Conservation (phyloP, 2,113 vertebrate genomes). For the Phocoena sinus region DNA sequence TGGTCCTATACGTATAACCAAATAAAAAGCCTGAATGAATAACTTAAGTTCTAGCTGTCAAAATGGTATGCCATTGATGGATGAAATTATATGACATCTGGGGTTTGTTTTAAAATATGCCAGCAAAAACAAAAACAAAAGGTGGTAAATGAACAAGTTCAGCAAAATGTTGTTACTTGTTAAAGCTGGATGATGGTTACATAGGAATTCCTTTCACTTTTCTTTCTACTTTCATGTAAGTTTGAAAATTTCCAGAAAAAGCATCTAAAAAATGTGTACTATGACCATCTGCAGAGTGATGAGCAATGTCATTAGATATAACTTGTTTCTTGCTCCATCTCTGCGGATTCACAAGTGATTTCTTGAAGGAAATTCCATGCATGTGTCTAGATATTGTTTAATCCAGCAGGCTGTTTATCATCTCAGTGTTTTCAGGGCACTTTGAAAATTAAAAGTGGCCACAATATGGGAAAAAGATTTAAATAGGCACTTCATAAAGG, state of each 20-base stretch:
- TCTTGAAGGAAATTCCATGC: not conserved
- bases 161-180: not conserved
- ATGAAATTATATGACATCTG: not conserved
- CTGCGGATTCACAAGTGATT: not conserved
- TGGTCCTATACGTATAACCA: not conserved
- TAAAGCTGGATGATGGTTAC: not conserved
- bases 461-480: not conserved
- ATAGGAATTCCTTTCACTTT: not conserved
- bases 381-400: not conserved
- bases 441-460: not conserved
- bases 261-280: not conserved
- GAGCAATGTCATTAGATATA: rapidly evolving
- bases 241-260: not conserved
- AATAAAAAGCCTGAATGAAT: not conserved
- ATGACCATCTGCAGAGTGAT: not conserved
- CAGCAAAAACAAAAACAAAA: not conserved
- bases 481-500: not conserved
- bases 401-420: not conserved
- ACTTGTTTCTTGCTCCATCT: not conserved
- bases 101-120: not conserved
- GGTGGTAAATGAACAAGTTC: not conserved
- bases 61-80: not conserved
- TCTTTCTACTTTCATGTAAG: not conserved
- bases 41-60: not conserved
- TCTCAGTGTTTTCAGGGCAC: not conserved